These are phyloP conservation scores for Platyura marginata DNA, from an alignment of 1,140 invertebrate genomes.

Conservation along the genomic window DNA sequence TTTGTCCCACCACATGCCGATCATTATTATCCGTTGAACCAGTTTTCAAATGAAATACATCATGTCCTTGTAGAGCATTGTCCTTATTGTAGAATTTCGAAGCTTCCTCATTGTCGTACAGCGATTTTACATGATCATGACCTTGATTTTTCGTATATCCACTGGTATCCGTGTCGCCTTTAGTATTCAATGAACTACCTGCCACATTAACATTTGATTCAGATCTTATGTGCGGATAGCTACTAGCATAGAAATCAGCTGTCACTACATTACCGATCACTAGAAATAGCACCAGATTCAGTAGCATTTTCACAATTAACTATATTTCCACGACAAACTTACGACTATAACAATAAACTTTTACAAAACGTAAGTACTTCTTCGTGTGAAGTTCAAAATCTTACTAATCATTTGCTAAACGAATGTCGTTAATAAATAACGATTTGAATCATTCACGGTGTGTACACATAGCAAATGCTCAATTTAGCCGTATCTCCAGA, in stretches of 20 bases:
- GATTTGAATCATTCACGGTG: too few relatives aligned
- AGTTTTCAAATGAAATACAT: neutral
- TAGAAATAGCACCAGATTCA: too few relatives aligned
- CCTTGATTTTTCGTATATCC: neutral
- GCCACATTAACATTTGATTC: neutral
- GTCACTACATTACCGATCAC: too few relatives aligned
- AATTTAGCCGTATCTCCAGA: too few relatives aligned
- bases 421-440: too few relatives aligned
- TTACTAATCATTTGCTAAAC: too few relatives aligned
- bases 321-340: too few relatives aligned
- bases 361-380: too few relatives aligned
- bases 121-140: neutral
- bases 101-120: neutral
- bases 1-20: neutral
- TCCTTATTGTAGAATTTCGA: neutral
- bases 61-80: neutral
- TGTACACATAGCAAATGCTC: too few relatives aligned
- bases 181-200: neutral
- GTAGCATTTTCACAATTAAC: too few relatives aligned
- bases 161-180: neutral
- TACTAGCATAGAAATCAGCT: neutral
- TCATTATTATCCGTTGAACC: neutral
- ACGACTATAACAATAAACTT: too few relatives aligned
- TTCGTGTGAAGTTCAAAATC: too few relatives aligned
- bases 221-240: neutral